Base-by-base conservation (phyloP, 92 coral and sea anemone species). In the Scolanthus callimorphus region DNA sequence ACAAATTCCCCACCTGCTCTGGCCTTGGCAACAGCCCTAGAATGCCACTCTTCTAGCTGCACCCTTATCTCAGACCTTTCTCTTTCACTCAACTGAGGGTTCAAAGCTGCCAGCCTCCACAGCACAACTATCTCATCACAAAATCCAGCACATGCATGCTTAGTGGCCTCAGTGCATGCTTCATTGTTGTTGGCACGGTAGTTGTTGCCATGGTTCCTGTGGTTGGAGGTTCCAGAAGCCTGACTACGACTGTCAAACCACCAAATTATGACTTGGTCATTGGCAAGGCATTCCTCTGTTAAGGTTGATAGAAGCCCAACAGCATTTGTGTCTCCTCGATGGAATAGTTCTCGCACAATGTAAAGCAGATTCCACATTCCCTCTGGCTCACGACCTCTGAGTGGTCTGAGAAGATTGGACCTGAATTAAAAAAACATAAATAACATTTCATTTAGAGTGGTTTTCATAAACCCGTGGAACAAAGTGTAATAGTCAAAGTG, bases 211-310 rank as follows among this genome's bases (percentile, higher is more conserved):
- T 73, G 77, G 74, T 63, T 92, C 25, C 85, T 83, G 30, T 72
- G 69, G 15, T 57, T 73, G 17, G 77, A 68, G 49, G 77, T 59
- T 19, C 96, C 89, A 12, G 92, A 84, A 17, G 86, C 94, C 60
- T 92, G 98, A 75, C 98, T 92, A 39, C 96, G 89, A 57, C 98
- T 92, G 48, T 83, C 90, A 65, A 88, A 92, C 98, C 98, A 92
- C 98, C 98, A 92, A 29, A 89, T 70, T n/a, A 89, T 38, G 1
- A 84, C 86, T 53, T 88, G 96, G 21, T 92, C 98, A 29, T 80
- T 89, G 4, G 86, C 70, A 0, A 92, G 86, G 54, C 98, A 92
- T 67, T 92, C 98, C 39, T 92, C 94, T n/a, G 94, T 92, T 20
- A 92, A 74, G 13, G 85, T 79, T 20, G 78, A 79, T 44, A 92